Evolutionary conservation across 2,797 vertebrate genomes (phyloP).

Genomic region (Philypnodon macrostomus): DNA sequence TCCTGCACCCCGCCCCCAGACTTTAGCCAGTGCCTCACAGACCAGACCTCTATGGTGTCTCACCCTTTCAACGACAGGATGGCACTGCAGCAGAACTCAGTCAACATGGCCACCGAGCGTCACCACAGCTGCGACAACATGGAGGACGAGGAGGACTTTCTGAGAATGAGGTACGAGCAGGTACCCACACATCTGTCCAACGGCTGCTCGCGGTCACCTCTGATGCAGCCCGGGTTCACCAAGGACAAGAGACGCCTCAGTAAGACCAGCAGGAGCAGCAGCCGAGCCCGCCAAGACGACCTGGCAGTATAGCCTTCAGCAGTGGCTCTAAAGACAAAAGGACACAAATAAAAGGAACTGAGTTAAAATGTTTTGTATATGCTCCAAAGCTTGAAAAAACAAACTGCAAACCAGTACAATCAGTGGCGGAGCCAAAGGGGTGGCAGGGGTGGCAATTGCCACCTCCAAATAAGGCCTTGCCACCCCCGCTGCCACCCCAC

Average conservation of each 20-base stretch:
- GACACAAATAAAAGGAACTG: not conserved
- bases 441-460: no score
- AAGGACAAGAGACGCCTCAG: conserved; percentile 87
- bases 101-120: conserved; percentile 86
- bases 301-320: conserved; percentile 82
- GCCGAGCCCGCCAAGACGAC: conserved; percentile 86
- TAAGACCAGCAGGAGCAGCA: conserved; percentile 87
- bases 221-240: conserved; percentile 68
- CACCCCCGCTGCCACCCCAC: no score
- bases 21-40: conserved; percentile 86
- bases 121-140: conserved; percentile 71
- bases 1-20: conserved; percentile 89
- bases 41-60: conserved; percentile 58
- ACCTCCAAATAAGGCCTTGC: no score
- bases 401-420: conserved; percentile 47
- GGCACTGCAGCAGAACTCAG: conserved; percentile 91
- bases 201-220: conserved; percentile 57
- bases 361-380: conserved; percentile 12
- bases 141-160: conserved; percentile 76
- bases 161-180: conserved; percentile 80
- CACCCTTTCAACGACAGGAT: conserved; percentile 86
- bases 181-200: conserved; percentile 60
- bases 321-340: not conserved
- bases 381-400: conserved; percentile 22
- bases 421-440: no score